A percentile compares a stretch with the other conserved stretches of the same genome.
Evolutionary conservation across 2,797 vertebrate genomes (phyloP).

Genomic region (Ctenopoma kingsleyae): DNA sequence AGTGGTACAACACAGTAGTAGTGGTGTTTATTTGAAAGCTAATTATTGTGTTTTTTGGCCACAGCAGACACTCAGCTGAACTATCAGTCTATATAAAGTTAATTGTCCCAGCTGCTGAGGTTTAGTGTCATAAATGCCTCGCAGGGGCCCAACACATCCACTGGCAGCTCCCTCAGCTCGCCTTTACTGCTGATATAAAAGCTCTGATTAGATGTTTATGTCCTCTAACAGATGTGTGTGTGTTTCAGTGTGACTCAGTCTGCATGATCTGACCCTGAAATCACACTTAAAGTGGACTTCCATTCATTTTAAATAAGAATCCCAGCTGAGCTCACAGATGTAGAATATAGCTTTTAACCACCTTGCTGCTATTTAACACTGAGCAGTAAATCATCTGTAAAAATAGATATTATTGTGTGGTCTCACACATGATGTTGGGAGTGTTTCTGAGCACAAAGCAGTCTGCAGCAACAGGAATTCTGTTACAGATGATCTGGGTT

Average conservation of each 20-base stretch:
- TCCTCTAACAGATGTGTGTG: slow-evolving; percentile 26
- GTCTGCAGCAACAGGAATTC: background rate
- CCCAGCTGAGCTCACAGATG: background rate
- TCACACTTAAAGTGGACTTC: background rate
- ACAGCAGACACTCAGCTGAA: slow-evolving; percentile 26
- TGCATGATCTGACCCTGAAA: slow-evolving; percentile 12
- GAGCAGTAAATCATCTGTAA: background rate
- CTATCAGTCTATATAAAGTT: slow-evolving; percentile 37
- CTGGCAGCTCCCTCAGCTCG: slow-evolving; percentile 24
- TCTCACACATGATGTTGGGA: background rate
- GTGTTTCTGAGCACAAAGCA: no score
- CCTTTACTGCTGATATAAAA: slow-evolving; percentile 41
- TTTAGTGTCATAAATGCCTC: slow-evolving; percentile 42
- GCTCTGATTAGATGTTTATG: slow-evolving; percentile 28
- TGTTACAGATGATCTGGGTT: slow-evolving; percentile 15
- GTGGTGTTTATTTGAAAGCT: background rate
- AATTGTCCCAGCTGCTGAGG: slow-evolving; percentile 52
- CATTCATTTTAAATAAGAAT: background rate
- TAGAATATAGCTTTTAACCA: background rate
- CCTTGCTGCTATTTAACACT: background rate
- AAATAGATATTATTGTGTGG: background rate
- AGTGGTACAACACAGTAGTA: no score
- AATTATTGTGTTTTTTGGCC: slow-evolving; percentile 6
- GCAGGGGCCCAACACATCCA: slow-evolving; percentile 21
- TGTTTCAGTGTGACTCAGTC: slow-evolving; percentile 22